phyloP scores from a whole-genome alignment of 2,113 vertebrate species.

The Chunga burmeisteri region DNA sequence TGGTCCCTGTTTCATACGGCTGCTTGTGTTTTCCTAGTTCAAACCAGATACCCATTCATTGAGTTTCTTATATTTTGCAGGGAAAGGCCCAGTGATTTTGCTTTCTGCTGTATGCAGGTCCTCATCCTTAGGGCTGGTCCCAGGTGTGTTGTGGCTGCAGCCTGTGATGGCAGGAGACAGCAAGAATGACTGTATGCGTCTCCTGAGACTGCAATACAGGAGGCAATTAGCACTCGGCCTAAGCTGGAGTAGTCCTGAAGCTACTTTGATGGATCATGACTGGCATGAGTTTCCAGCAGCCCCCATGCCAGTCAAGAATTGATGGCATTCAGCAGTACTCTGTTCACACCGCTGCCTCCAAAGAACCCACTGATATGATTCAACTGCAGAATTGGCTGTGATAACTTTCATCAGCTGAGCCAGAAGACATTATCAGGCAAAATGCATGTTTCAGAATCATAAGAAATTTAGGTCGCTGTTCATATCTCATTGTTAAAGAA shows the following conservation, averaged over 20 bases:
- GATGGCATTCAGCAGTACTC: neutral
- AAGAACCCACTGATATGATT: neutral
- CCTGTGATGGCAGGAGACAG: neutral
- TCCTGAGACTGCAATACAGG: neutral
- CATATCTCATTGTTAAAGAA: neutral
- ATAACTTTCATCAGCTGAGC: neutral
- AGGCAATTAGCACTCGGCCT: neutral
- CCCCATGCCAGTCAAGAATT: neutral
- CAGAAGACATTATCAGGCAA: neutral
- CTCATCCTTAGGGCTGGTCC: neutral
- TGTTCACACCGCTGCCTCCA: neutral
- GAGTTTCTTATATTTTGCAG: neutral
- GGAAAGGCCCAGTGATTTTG: neutral
- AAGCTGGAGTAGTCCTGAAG: neutral
- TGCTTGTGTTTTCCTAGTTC: neutral
- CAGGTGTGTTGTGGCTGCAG: neutral
- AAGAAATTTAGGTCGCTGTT: slow-evolving; percentile 5
- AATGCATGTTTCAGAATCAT: neutral
- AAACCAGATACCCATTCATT: neutral
- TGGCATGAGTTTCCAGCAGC: neutral
- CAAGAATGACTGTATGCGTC: neutral
- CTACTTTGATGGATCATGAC: neutral
- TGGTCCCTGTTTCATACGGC: neutral
- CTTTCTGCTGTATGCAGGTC: neutral
- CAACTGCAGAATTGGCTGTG: neutral